Conservation (phyloP, 2,113 vertebrate genomes). For the Cromileptes altivelis region DNA sequence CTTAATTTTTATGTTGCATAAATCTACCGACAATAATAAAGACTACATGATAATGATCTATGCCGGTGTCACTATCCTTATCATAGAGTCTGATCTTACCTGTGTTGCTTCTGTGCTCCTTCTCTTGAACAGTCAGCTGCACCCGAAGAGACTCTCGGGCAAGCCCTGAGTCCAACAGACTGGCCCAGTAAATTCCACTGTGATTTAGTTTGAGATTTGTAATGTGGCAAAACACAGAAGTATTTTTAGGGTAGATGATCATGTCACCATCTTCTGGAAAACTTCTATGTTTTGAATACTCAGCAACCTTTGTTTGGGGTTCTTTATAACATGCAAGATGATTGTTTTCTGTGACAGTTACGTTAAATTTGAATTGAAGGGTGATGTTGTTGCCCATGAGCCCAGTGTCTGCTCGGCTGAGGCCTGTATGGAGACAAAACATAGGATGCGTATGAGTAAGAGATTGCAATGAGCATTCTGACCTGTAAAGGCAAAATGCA, state of each 20-base stretch:
- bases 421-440: slow-evolving; percentile 51
- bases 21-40: neutral
- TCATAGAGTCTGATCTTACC: slow-evolving; percentile 31
- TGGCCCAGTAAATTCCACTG: slow-evolving; percentile 37
- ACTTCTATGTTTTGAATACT: accelerated
- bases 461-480: neutral
- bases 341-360: accelerated
- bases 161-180: accelerated
- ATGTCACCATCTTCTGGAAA: accelerated
- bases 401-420: neutral
- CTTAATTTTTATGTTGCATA: neutral
- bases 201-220: slow-evolving; percentile 17
- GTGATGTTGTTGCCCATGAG: slow-evolving; percentile 44
- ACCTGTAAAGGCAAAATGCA: neutral
- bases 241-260: neutral
- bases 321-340: slow-evolving; percentile 19
- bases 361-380: slow-evolving; percentile 58
- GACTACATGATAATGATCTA: neutral
- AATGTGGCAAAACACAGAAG: slow-evolving; percentile 32
- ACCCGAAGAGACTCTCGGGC: neutral
- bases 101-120: neutral
- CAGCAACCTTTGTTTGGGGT: slow-evolving; percentile 24
- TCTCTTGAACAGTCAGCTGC: slow-evolving; percentile 14
- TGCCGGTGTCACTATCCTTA: neutral
- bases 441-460: neutral